phyloP scores from a whole-genome alignment of 2,113 vertebrate genomes.

The Turdus rufiventris region DNA sequence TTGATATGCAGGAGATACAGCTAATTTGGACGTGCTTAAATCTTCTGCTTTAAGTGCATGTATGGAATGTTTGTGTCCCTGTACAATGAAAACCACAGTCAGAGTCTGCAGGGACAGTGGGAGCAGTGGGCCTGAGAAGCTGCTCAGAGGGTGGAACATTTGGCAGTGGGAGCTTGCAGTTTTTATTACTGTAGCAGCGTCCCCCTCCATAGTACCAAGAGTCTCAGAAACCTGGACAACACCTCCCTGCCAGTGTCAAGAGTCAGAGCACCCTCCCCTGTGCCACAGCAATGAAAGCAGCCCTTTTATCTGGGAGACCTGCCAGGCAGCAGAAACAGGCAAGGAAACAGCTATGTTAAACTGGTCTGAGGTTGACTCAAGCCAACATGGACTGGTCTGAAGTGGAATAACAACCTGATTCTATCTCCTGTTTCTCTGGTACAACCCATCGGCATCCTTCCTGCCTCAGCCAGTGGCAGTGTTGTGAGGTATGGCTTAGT shows the following conservation, averaged over 20 bases:
- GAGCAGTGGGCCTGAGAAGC: background rate
- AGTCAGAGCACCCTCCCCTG: background rate
- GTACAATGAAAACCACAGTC: background rate
- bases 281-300: background rate
- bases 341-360: background rate
- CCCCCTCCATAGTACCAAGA: rapidly evolving
- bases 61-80: background rate
- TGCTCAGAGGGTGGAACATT: background rate
- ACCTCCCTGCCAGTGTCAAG: background rate
- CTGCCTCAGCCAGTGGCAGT: background rate
- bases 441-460: background rate
- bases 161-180: background rate
- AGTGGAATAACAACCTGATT: background rate
- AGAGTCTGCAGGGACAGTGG: background rate
- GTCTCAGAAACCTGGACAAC: background rate
- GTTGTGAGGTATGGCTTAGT: background rate
- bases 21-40: background rate
- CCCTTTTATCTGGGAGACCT: background rate
- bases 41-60: background rate
- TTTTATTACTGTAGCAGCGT: background rate
- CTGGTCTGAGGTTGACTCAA: background rate
- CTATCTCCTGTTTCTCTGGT: background rate
- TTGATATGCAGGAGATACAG: background rate
- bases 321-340: background rate
- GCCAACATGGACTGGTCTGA: background rate